Percentiles rank a stretch among this genome's conserved stretches.
These are phyloP conservation scores for Lateolabrax maculatus DNA, from an alignment of 2,797 vertebrate species.

Conservation along the genomic window DNA sequence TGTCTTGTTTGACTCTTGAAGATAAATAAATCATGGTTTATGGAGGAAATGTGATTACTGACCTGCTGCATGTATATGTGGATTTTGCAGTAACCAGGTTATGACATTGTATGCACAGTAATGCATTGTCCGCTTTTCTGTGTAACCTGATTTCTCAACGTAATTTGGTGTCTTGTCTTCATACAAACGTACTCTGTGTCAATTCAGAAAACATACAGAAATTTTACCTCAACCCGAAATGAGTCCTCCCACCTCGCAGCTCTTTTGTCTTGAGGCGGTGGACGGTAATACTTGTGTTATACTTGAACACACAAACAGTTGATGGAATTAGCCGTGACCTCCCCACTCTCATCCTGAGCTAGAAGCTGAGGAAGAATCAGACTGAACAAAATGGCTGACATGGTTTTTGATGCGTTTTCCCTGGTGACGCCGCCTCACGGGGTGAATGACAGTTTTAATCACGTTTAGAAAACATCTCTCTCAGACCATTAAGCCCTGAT, in stretches of 20 bases:
- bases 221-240: not conserved
- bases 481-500: constrained; percentile 52
- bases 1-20: not conserved
- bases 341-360: constrained; percentile 23
- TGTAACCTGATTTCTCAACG: not conserved
- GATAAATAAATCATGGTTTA: not conserved
- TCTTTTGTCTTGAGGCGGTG: not conserved
- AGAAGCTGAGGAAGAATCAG: constrained; percentile 1
- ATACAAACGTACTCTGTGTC: not conserved
- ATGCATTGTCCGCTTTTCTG: not conserved
- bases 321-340: constrained; percentile 11
- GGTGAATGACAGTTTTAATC: constrained; percentile 56
- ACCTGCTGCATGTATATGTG: not conserved
- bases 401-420: constrained; percentile 24
- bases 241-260: not conserved
- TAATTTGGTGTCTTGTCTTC: not conserved
- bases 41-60: not conserved
- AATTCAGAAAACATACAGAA: not conserved
- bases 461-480: constrained; percentile 46
- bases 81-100: not conserved
- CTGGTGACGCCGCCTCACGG: not conserved
- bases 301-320: not conserved
- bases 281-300: not conserved
- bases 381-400: constrained; percentile 17
- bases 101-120: not conserved